A percentile compares a stretch with the other conserved stretches of the same genome.
phyloP scores from a whole-genome alignment of 1,140 invertebrate species.

The Ylistrum balloti region DNA sequence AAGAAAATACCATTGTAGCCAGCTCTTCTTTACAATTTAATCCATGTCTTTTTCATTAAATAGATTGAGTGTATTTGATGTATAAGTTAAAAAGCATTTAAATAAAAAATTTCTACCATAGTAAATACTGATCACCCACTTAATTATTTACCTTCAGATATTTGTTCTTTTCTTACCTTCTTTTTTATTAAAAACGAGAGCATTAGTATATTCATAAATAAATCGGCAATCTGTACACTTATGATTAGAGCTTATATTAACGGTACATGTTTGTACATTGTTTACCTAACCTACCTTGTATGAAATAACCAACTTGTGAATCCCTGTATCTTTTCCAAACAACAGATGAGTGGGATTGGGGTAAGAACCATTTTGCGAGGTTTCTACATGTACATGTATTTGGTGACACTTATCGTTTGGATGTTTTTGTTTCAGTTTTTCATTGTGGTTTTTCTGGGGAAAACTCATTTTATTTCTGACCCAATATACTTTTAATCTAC shows the following conservation, averaged over 20 bases:
- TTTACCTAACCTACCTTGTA: background rate
- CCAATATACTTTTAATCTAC: background rate
- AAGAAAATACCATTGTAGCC: background rate
- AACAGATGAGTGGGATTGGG: constrained; percentile 75
- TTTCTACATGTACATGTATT: background rate
- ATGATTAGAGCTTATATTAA: no score
- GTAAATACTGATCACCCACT: no score
- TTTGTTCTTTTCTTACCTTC: no score
- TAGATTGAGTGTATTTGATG: no score
- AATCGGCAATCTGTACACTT: no score
- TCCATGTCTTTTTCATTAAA: no score
- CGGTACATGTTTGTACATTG: background rate
- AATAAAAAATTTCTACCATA: no score
- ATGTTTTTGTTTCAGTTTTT: constrained; percentile 24
- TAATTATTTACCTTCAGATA: no score
- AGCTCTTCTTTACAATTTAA: background rate
- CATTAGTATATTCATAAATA: no score
- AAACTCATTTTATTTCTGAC: background rate
- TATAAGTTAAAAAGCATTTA: no score
- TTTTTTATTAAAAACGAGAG: no score
- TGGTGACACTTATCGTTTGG: background rate
- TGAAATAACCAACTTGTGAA: background rate
- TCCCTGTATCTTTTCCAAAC: background rate
- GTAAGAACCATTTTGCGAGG: constrained; percentile 63
- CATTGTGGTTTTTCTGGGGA: constrained; percentile 7